Percentiles rank a stretch among this genome's conserved stretches.
Conservation (phyloP, 2,888 invertebrate species). For the Ferdinandea cuprea region DNA sequence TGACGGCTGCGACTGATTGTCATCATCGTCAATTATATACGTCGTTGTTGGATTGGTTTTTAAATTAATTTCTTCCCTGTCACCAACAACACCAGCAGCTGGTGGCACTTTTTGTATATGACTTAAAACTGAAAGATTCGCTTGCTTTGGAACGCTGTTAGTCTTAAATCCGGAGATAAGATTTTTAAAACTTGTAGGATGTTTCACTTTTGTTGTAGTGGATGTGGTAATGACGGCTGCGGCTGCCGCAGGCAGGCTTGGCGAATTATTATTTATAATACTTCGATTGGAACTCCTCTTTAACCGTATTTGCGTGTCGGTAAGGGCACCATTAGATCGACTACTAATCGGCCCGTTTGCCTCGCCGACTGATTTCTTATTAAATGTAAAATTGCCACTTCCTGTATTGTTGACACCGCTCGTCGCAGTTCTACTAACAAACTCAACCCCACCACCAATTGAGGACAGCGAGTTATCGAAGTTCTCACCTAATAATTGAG, state of each 20-base stretch:
- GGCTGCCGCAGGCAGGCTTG: conserved; percentile 27
- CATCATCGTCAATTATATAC: conserved; percentile 53
- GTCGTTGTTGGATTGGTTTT: conserved; percentile 57
- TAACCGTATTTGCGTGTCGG: conserved; percentile 35
- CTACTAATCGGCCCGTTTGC: conserved; percentile 29
- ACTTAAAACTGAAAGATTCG: conserved; percentile 42
- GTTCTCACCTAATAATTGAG: conserved; percentile 57
- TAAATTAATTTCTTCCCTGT: not conserved
- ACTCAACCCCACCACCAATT: conserved; percentile 58
- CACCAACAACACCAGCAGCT: not conserved
- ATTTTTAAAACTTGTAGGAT: conserved; percentile 78
- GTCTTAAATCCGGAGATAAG: conserved; percentile 73
- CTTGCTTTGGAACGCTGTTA: conserved; percentile 42
- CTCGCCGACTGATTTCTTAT: conserved; percentile 61
- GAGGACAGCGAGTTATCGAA: conserved; percentile 69
- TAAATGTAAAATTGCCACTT: conserved; percentile 73
- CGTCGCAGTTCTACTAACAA: conserved; percentile 31
- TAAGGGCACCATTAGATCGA: conserved; percentile 56
- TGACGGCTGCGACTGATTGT: conserved; percentile 49
- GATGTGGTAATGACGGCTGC: not conserved
- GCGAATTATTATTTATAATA: conserved; percentile 48
- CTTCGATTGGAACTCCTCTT: conserved; percentile 42
- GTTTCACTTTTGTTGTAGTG: conserved; percentile 56
- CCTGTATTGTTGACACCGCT: conserved; percentile 62
- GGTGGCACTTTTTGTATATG: conserved; percentile 24